A percentile compares a stretch with the other conserved stretches of the same genome.
phyloP scores from a whole-genome alignment of 2,797 vertebrate genomes.

The Trachurus trachurus region DNA sequence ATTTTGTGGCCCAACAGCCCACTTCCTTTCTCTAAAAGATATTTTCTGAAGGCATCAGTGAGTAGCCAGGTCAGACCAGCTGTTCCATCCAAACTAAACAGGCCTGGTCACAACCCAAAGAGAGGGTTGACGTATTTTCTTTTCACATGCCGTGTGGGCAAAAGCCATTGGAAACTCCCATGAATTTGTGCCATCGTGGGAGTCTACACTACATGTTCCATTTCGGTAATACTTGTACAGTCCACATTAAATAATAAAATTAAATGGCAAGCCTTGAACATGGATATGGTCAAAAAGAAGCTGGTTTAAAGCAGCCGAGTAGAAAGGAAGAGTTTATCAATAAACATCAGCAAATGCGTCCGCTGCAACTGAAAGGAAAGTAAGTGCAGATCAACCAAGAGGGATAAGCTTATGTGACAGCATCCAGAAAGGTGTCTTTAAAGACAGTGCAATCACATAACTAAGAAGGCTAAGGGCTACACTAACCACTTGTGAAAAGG shows the following conservation, averaged over 20 bases:
- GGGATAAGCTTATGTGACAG: conserved; percentile 3
- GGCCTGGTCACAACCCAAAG: conserved; percentile 6
- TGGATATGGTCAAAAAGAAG: background rate
- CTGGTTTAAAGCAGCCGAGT: background rate
- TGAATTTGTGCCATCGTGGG: too few relatives aligned
- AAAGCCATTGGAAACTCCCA: background rate
- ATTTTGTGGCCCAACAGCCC: conserved; percentile 18
- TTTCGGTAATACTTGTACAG: background rate
- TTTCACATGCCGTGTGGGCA: background rate
- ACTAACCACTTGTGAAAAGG: background rate
- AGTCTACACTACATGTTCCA: background rate
- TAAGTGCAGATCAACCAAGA: conserved; percentile 2
- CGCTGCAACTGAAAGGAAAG: background rate
- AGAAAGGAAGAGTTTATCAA: background rate
- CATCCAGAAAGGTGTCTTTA: background rate
- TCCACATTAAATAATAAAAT: background rate
- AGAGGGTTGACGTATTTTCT: background rate
- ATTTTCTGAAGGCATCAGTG: conserved; percentile 21
- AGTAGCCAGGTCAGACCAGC: conserved; percentile 9
- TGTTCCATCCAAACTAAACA: conserved; percentile 22
- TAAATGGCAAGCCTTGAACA: background rate
- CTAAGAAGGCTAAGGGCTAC: background rate
- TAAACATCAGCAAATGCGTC: background rate
- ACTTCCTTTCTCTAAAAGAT: conserved; percentile 12
- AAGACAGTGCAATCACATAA: conserved; percentile 4